A percentile compares a stretch with the other conserved stretches of the same genome.
Conservation (phyloP, 2,113 vertebrate species). For the Puffinus mauretanicus region DNA sequence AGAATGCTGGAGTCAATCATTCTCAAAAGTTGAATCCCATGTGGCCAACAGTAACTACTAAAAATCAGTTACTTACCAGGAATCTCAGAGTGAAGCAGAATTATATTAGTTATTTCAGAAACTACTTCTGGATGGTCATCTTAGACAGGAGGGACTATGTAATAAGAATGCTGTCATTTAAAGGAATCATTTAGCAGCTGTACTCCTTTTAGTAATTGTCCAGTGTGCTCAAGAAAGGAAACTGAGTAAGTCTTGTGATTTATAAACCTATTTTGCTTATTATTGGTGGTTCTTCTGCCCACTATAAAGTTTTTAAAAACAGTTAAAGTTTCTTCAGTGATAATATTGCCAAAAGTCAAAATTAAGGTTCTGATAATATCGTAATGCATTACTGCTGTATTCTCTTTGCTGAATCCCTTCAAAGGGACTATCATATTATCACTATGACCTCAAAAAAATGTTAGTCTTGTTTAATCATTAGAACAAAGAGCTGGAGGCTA, state of each 20-base stretch:
- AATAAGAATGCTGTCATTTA: background rate
- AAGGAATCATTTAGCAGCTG: background rate
- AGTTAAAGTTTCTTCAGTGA: background rate
- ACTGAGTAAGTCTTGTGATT: background rate
- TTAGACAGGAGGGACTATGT: background rate
- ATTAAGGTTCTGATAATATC: background rate
- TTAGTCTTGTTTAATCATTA: slow-evolving; percentile 32
- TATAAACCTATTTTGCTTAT: background rate
- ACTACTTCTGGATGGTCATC: background rate
- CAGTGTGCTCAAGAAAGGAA: background rate
- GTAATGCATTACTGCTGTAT: background rate
- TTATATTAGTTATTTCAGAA: background rate
- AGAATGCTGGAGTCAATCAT: background rate
- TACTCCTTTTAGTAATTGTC: background rate
- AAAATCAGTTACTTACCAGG: background rate
- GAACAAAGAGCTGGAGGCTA: slow-evolving; percentile 19
- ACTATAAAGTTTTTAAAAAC: background rate
- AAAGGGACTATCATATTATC: slow-evolving; percentile 42
- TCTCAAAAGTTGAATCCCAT: background rate
- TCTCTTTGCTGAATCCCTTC: background rate
- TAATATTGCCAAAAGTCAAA: background rate
- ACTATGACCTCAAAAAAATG: slow-evolving; percentile 23
- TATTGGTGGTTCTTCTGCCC: background rate
- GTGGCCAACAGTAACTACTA: background rate
- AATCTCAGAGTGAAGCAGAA: background rate